phyloP scores from a whole-genome alignment of 1,140 invertebrate genomes.

The Phortica variegata region DNA sequence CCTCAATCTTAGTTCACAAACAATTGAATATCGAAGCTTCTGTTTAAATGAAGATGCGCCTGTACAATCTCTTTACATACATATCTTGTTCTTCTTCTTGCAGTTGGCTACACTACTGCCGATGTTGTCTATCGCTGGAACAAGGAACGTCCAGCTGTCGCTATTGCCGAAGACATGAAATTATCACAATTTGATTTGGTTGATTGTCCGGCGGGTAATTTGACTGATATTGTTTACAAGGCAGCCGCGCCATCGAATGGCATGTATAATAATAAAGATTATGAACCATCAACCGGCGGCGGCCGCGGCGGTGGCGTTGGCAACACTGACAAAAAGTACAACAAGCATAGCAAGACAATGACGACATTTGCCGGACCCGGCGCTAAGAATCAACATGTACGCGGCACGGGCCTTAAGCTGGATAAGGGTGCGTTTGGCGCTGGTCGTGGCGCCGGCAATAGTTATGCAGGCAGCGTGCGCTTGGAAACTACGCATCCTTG shows the following conservation, averaged over 20 bases:
- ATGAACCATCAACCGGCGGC: slow-evolving; percentile 7
- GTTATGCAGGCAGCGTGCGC: slow-evolving; percentile 30
- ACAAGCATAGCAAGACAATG: slow-evolving; percentile 25
- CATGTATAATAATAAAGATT: slow-evolving; percentile 36
- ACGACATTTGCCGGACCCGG: slow-evolving; percentile 52
- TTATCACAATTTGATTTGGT: slow-evolving; percentile 84
- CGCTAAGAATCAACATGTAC: slow-evolving; percentile 52
- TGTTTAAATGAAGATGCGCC: too few species aligned
- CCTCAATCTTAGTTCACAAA: too few species aligned
- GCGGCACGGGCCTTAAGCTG: slow-evolving; percentile 45
- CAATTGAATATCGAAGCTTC: too few species aligned
- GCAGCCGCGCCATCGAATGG: slow-evolving; percentile 35
- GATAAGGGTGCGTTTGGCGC: slow-evolving; percentile 47
- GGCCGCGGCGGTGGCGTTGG: too few species aligned
- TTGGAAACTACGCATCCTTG: slow-evolving; percentile 43
- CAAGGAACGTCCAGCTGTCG: slow-evolving; percentile 67
- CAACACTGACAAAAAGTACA: slow-evolving; percentile 23
- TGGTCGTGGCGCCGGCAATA: slow-evolving; percentile 22
- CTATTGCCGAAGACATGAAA: slow-evolving; percentile 81
- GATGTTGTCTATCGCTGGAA: slow-evolving; percentile 87
- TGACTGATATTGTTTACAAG: slow-evolving; percentile 62
- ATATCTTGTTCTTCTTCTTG: neutral
- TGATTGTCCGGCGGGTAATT: slow-evolving; percentile 72
- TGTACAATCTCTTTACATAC: neutral
- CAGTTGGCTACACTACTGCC: slow-evolving; percentile 80